A percentile compares a stretch with the other conserved stretches of the same genome.
Evolutionary conservation across 2,113 vertebrate species (phyloP).

Genomic region (Columbina picui): DNA sequence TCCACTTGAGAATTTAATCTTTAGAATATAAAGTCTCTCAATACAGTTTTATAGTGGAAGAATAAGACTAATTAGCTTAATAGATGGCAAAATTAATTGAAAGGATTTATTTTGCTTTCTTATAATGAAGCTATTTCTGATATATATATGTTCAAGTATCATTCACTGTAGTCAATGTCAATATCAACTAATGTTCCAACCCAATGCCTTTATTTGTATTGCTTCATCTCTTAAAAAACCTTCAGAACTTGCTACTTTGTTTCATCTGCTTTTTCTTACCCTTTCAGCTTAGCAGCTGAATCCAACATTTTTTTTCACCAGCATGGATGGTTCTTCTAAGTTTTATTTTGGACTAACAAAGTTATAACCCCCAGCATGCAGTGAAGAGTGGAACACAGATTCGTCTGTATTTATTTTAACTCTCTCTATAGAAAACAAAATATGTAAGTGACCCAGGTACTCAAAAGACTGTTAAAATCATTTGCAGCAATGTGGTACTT

Average conservation of each 20-base stretch:
- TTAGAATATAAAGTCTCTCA: neutral
- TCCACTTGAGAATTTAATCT: conserved; percentile 2
- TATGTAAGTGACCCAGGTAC: neutral
- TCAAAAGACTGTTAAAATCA: neutral
- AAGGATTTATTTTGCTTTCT: neutral
- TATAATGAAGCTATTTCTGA: neutral
- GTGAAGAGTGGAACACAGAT: neutral
- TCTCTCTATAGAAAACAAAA: neutral
- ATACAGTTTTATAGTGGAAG: neutral
- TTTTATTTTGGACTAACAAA: neutral
- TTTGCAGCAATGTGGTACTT: neutral
- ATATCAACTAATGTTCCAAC: neutral
- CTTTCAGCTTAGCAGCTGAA: neutral
- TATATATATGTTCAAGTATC: neutral
- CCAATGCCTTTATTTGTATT: neutral
- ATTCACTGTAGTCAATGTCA: neutral
- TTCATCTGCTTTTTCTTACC: neutral
- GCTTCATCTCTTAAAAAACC: neutral
- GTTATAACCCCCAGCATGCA: neutral
- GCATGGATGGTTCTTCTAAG: neutral
- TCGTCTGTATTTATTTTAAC: neutral
- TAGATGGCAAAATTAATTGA: neutral
- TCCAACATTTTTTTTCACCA: neutral
- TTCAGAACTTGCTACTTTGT: neutral
- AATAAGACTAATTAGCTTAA: neutral